These are phyloP conservation scores for Gallinago media DNA, from an alignment of 2,113 vertebrate species.

Conservation along the genomic window DNA sequence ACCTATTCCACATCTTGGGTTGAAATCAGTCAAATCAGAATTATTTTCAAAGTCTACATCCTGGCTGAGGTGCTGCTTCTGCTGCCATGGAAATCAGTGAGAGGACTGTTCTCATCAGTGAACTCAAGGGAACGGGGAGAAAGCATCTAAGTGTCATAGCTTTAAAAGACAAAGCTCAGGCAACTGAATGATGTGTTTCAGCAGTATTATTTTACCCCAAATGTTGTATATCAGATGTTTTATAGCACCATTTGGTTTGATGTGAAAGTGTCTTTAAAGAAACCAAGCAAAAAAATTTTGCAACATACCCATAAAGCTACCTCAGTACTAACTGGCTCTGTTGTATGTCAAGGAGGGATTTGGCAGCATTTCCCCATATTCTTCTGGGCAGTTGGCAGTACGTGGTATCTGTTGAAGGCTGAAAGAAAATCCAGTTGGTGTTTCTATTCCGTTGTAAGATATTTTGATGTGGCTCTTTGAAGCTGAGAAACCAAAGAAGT, in stretches of 20 bases:
- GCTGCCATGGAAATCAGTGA: not conserved
- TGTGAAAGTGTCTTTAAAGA: not conserved
- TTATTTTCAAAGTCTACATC: not conserved
- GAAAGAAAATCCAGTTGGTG: not conserved
- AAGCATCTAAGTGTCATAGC: not conserved
- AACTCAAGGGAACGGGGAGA: not conserved
- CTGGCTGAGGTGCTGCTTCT: not conserved
- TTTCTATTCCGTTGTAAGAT: not conserved
- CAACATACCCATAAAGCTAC: not conserved
- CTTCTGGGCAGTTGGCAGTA: not conserved
- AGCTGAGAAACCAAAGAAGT: not conserved
- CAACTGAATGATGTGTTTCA: not conserved
- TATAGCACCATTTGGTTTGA: not conserved
- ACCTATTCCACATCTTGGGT: not conserved
- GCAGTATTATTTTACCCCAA: not conserved
- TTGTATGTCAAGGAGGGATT: not conserved
- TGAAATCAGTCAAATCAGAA: not conserved
- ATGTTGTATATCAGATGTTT: not conserved
- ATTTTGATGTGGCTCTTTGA: constrained; percentile 18
- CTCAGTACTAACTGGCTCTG: not conserved
- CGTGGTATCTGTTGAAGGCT: not conserved
- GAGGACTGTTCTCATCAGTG: not conserved
- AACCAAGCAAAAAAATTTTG: not conserved
- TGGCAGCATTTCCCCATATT: not conserved
- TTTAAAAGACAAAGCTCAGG: not conserved